Base-by-base conservation (phyloP, 2,888 invertebrate genomes). In the Drosophila longiperda region DNA sequence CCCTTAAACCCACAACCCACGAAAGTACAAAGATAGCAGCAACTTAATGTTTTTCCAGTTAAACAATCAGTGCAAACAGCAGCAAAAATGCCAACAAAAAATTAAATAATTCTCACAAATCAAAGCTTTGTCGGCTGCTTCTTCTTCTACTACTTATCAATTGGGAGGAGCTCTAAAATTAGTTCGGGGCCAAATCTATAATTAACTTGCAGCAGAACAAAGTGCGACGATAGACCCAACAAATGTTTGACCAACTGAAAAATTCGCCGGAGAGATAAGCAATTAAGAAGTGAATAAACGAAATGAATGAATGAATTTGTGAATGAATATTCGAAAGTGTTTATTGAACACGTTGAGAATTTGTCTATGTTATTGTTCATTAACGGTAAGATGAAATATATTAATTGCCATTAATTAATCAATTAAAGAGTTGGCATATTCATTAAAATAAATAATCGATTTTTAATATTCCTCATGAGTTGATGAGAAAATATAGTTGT, bases 181-280 rank as follows among this genome's bases (percentile, higher is more conserved):
- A 78, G 78, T 64, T 58, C 17, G 26, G 48, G 17, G 64, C 52
- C 54, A 65, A 65, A 61, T 61, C 48, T 78, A 78, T 78, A 71
- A 45, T 45, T 45, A 45, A 23, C 45, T 4, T 8, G 23, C 64
- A 33, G 12, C 59, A 42, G 38, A 61, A 74, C 60, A 64, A 54
- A 54, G 62, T 17, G 36, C 38, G 50, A 26, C 38, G 23, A 45
- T 8, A 20, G 45, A 12, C 20, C 20, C 20, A 45, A 45, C 45
- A 20, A 58, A 57, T 75, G 75, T 64, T 77, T 73, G 54, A 54
- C 17, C 58, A 71, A 66, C 61, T 60, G 52, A 73, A 76, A 77
- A 42, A 76, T 32, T 40, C 32, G 54, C 26, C 50, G 45, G 29
- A 6, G 29, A 23, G 78, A 78, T 78, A 75, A 75, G 65, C 15